Percentiles rank a stretch among this genome's conserved stretches.
phyloP scores from a whole-genome alignment of 1,140 invertebrate genomes.

The Mactra quadrangularis region DNA sequence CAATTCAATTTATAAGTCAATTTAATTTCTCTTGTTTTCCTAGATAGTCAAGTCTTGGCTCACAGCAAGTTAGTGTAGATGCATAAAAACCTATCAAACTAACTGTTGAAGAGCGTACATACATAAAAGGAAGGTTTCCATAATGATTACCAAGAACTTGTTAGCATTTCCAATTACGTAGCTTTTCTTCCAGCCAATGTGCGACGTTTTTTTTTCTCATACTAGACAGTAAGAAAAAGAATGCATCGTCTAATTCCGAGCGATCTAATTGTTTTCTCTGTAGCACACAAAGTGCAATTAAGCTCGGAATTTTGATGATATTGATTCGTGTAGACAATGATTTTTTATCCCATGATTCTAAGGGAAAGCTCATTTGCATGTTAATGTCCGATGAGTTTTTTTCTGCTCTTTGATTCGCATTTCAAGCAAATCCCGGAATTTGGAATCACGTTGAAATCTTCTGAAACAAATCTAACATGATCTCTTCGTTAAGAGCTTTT shows the following conservation, averaged over 20 bases:
- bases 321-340: constrained; percentile 37
- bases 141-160: constrained; percentile 5
- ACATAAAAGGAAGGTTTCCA: no score
- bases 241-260: constrained; percentile 15
- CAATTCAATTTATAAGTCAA: no score
- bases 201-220: constrained; percentile 5
- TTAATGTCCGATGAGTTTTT: constrained; percentile 31
- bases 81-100: no score
- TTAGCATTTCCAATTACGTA: constrained; percentile 29
- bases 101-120: no score
- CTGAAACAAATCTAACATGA: no score
- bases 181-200: not conserved
- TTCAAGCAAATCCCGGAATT: constrained; percentile 39
- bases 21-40: no score
- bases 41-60: no score
- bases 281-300: constrained; percentile 40
- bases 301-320: constrained; percentile 44
- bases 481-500: no score
- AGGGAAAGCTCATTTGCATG: constrained; percentile 35
- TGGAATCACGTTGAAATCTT: constrained; percentile 7
- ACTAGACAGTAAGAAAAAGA: constrained; percentile 21
- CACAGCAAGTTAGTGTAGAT: no score
- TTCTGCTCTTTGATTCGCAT: constrained; percentile 30
- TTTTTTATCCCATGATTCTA: constrained; percentile 18
- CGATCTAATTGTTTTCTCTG: constrained; percentile 37